A percentile compares a stretch with the other conserved stretches of the same genome.
Evolutionary conservation across 1,140 invertebrate species (phyloP).

Genomic region (Aphelenchoides avenae): DNA sequence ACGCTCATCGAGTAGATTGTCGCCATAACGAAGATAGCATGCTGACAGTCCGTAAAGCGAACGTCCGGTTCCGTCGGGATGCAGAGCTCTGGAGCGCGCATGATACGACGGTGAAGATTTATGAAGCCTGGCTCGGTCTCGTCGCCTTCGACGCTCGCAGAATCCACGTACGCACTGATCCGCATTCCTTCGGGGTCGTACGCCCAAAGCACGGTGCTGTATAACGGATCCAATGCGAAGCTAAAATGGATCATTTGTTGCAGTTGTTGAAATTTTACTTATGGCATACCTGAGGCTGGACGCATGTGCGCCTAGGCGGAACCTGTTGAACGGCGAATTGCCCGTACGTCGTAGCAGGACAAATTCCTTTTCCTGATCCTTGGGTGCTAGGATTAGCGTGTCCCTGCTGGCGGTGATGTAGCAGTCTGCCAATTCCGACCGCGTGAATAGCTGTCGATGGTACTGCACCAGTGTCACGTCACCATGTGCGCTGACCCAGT

Average conservation of each 20-base stretch:
- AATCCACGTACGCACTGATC: constrained; percentile 13
- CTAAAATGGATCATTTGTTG: constrained; percentile 19
- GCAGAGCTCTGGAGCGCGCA: constrained; percentile 1
- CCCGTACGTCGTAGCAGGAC: too few relatives aligned
- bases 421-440: constrained; percentile 37
- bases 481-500: constrained; percentile 85
- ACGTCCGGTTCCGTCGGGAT: background rate
- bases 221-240: constrained; percentile 22
- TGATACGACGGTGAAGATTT: constrained; percentile 1
- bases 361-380: too few relatives aligned
- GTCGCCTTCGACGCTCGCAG: background rate
- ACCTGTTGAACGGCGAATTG: constrained; percentile 7
- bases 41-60: constrained; percentile 33
- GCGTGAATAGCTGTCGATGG: constrained; percentile 84
- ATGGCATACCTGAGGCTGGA: background rate
- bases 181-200: constrained; percentile 21
- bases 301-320: background rate
- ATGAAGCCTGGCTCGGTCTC: background rate
- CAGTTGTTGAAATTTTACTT: background rate
- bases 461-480: constrained; percentile 91
- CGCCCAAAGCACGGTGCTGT: constrained; percentile 13
- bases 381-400: too few relatives aligned
- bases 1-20: constrained; percentile 35
- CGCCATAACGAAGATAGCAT: constrained; percentile 36
- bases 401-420: constrained; percentile 42